Conservation (phyloP, 2,113 vertebrate genomes). For the Oophaga pumilio region DNA sequence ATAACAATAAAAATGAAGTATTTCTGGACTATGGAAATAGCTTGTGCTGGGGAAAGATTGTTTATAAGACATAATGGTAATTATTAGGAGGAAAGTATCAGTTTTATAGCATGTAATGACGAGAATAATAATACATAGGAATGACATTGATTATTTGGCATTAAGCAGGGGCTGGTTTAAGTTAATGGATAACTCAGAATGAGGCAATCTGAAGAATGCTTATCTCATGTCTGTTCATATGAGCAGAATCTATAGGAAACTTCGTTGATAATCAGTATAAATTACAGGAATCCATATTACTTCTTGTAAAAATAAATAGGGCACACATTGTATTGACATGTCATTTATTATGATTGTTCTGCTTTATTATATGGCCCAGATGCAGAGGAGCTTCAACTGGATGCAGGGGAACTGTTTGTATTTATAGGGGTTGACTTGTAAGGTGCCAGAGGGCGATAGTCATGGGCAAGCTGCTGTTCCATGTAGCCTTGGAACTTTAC, state of each 20-base stretch:
- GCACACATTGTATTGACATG: neutral
- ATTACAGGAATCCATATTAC: neutral
- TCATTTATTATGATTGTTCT: neutral
- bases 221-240: neutral
- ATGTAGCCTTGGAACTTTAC: too few relatives aligned
- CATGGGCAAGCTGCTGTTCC: too few relatives aligned
- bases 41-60: neutral
- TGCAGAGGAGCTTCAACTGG: too few relatives aligned
- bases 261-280: neutral
- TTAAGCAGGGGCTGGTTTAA: neutral
- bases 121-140: neutral
- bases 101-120: neutral
- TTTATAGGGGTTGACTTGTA: too few relatives aligned
- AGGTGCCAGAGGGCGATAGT: too few relatives aligned
- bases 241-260: neutral
- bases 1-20: neutral
- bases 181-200: neutral
- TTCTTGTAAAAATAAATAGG: neutral
- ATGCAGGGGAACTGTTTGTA: too few relatives aligned
- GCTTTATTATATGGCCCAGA: neutral
- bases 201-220: neutral
- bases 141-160: conserved; percentile 23
- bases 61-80: neutral
- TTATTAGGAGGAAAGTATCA: neutral
- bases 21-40: neutral